These are phyloP conservation scores for Tonatia bakeri DNA, from an alignment of 2,113 vertebrate genomes.

Conservation along the genomic window DNA sequence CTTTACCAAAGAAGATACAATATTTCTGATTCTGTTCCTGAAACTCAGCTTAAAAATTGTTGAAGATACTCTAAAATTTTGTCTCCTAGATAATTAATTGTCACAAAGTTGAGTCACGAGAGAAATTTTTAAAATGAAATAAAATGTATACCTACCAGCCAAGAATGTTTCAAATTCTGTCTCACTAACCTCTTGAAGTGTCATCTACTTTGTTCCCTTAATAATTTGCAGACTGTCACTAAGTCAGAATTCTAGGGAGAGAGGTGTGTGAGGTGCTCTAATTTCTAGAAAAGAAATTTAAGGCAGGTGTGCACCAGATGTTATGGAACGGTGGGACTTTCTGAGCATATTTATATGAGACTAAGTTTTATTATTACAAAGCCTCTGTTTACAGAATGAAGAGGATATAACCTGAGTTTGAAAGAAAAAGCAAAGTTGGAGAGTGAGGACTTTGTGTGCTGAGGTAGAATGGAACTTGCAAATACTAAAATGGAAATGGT, in stretches of 20 bases:
- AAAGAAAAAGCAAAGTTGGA: background rate
- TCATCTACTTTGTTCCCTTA: background rate
- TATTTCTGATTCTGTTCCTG: background rate
- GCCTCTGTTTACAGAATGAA: background rate
- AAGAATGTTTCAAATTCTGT: background rate
- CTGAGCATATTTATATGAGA: background rate
- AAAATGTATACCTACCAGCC: background rate
- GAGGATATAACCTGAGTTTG: background rate
- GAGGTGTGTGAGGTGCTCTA: background rate
- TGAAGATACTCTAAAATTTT: background rate
- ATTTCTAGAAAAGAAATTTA: constrained; percentile 41
- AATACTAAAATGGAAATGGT: background rate
- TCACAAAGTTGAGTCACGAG: background rate
- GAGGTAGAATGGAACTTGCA: background rate
- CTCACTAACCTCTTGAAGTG: background rate
- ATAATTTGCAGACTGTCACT: background rate
- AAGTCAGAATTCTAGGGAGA: background rate
- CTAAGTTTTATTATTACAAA: background rate
- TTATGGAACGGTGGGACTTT: background rate
- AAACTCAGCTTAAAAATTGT: background rate
- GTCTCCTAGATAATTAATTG: background rate
- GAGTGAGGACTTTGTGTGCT: background rate
- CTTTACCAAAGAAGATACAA: background rate
- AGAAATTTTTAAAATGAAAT: background rate
- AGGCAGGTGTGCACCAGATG: constrained; percentile 55